phyloP scores from a whole-genome alignment of 2,888 invertebrate genomes.

The Caenorhabditis sinica region DNA sequence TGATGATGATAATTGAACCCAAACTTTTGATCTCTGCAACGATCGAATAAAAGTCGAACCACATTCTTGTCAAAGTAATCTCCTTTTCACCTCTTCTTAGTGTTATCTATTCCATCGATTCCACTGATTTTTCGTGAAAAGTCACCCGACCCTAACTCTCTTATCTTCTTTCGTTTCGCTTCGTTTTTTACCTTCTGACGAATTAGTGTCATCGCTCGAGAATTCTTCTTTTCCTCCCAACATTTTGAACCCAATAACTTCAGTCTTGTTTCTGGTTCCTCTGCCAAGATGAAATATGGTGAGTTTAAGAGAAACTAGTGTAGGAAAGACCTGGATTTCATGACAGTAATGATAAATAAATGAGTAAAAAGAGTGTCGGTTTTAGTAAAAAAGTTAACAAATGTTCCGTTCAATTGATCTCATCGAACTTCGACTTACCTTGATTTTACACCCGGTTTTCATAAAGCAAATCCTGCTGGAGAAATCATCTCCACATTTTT shows the following conservation, averaged over 20 bases:
- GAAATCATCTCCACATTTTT: too few species aligned
- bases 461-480: too few species aligned
- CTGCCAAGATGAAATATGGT: conserved; percentile 21
- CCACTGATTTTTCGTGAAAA: conserved; percentile 24
- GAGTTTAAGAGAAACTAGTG: background rate
- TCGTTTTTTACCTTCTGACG: conserved; percentile 4
- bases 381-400: too few species aligned
- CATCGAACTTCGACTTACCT: too few species aligned
- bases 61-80: conserved; percentile 6
- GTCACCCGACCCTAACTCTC: conserved; percentile 45
- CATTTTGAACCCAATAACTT: conserved; percentile 10
- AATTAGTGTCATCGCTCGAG: conserved; percentile 29
- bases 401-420: too few species aligned
- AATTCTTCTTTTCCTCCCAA: background rate
- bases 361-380: too few species aligned
- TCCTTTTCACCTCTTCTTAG: background rate
- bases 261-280: background rate
- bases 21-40: background rate
- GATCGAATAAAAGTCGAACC: background rate
- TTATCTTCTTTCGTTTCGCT: background rate
- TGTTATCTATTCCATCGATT: conserved; percentile 9
- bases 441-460: too few species aligned
- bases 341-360: too few species aligned
- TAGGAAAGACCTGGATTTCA: background rate
- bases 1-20: too few species aligned